Percentiles rank a stretch among this genome's conserved stretches.
phyloP scores from a whole-genome alignment of 2,888 invertebrate species.

The Platerodrilus igneus region DNA sequence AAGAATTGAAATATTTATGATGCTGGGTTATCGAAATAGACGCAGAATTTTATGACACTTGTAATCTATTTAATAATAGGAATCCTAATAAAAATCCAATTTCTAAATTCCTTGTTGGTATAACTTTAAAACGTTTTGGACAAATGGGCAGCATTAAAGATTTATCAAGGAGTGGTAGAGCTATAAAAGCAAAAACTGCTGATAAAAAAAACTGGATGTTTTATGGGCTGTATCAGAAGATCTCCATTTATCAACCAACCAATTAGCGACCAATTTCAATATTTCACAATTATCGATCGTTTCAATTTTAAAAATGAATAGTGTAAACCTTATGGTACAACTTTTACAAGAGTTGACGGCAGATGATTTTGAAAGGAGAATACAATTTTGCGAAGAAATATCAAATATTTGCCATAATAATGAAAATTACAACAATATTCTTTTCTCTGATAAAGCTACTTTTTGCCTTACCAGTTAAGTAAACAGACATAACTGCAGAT shows the following conservation, averaged over 20 bases:
- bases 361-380: constrained; percentile 6
- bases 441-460: constrained; percentile 9
- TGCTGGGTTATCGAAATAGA: too few relatives aligned
- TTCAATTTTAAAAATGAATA: constrained; percentile 5
- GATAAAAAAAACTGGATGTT: too few relatives aligned
- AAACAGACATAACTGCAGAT: constrained; percentile 11
- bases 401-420: constrained; percentile 4
- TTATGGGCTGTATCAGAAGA: too few relatives aligned
- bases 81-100: too few relatives aligned
- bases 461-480: constrained; percentile 9
- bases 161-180: too few relatives aligned
- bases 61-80: too few relatives aligned
- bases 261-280: constrained; percentile 6
- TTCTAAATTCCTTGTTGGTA: too few relatives aligned
- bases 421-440: constrained; percentile 5
- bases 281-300: constrained; percentile 4
- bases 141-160: too few relatives aligned
- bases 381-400: constrained; percentile 7
- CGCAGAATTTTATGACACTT: too few relatives aligned
- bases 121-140: too few relatives aligned
- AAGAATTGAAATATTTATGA: too few relatives aligned
- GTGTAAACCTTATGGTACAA: constrained; percentile 5
- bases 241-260: constrained; percentile 4
- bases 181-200: too few relatives aligned
- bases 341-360: constrained; percentile 4